Evolutionary conservation across 2,113 vertebrate genomes (phyloP).

Genomic region (Tympanuchus pallidicinctus): DNA sequence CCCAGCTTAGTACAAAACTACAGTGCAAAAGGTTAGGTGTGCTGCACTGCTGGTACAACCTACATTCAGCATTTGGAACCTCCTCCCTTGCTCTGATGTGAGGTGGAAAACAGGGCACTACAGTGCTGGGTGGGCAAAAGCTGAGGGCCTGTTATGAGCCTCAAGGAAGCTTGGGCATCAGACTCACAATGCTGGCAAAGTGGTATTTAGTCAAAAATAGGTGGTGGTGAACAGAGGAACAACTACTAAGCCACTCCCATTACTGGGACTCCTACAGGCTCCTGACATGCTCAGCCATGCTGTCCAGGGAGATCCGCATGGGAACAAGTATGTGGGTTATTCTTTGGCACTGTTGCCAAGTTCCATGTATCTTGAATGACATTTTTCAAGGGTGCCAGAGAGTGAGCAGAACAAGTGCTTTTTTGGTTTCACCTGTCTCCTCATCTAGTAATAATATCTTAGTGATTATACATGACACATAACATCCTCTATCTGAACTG

Average conservation of each 20-base stretch:
- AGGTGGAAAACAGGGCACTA: not conserved
- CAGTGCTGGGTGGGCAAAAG: not conserved
- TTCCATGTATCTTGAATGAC: not conserved
- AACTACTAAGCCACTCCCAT: no score
- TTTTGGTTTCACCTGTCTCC: not conserved
- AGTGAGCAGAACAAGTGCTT: not conserved
- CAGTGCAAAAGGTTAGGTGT: not conserved
- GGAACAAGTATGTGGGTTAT: not conserved
- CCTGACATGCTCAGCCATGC: not conserved
- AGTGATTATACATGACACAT: conserved; percentile 36
- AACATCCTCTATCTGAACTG: conserved; percentile 28
- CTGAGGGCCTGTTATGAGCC: not conserved
- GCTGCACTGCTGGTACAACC: not conserved
- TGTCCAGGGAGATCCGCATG: not conserved
- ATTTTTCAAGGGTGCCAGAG: conserved; percentile 26
- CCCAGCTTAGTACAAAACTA: not conserved
- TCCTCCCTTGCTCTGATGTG: not conserved
- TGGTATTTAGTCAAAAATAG: not conserved
- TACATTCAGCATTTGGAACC: not conserved
- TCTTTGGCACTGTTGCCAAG: not conserved
- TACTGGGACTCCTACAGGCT: not conserved
- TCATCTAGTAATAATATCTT: conserved; percentile 28
- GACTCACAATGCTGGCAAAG: not conserved
- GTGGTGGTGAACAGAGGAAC: no score
- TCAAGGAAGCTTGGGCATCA: not conserved